These are phyloP conservation scores for Oncorhynchus clarkii DNA, from an alignment of 2,113 vertebrate species.

Conservation along the genomic window DNA sequence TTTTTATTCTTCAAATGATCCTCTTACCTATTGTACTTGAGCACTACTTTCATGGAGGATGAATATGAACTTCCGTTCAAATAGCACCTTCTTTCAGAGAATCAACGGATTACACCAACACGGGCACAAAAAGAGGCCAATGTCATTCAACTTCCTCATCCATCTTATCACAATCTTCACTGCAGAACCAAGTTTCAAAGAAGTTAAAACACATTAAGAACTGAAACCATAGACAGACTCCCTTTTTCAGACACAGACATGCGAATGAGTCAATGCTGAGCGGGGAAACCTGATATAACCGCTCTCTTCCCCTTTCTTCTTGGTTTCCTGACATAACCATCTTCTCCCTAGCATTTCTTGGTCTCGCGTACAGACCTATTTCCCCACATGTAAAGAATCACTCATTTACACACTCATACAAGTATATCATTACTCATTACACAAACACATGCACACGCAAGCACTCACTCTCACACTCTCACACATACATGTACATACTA, in stretches of 20 bases:
- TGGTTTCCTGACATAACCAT: slow-evolving; percentile 76
- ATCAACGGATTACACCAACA: slow-evolving; percentile 46
- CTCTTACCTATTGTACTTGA: not conserved
- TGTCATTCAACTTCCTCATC: slow-evolving; percentile 33
- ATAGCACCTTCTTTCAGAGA: slow-evolving; percentile 6
- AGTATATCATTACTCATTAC: slow-evolving; percentile 40
- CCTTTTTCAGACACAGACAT: slow-evolving; percentile 59
- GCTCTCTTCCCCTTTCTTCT: slow-evolving; percentile 67
- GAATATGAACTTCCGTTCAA: slow-evolving; percentile 16
- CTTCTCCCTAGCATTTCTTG: slow-evolving; percentile 60
- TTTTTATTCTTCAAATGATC: not conserved
- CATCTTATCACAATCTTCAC: slow-evolving; percentile 49
- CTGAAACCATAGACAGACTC: slow-evolving; percentile 70
- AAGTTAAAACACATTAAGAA: slow-evolving; percentile 53
- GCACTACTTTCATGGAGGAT: not conserved
- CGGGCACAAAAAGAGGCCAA: slow-evolving; percentile 21
- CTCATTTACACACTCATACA: slow-evolving; percentile 44
- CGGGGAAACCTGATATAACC: slow-evolving; percentile 70
- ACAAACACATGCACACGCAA: slow-evolving; percentile 19
- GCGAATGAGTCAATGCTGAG: slow-evolving; percentile 71
- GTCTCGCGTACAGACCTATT: slow-evolving; percentile 45
- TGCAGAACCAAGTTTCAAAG: slow-evolving; percentile 48
- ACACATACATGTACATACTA: slow-evolving; percentile 1
- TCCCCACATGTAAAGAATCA: slow-evolving; percentile 31
- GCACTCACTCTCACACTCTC: not conserved